Evolutionary conservation across 2,113 vertebrate genomes (phyloP).

Genomic region (Tilapia sparmanii): DNA sequence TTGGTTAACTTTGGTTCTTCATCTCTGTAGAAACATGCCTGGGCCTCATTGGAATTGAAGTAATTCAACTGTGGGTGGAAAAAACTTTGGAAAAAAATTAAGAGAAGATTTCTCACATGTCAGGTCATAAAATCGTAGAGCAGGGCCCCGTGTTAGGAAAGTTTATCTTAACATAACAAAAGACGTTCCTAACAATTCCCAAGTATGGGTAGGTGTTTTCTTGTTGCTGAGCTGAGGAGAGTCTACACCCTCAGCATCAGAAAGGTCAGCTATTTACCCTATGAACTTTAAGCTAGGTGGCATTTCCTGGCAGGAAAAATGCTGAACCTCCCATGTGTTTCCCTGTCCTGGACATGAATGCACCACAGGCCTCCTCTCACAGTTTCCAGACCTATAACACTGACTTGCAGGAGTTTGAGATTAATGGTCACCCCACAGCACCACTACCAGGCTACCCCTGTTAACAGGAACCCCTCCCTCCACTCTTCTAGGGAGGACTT

Average conservation of each 20-base stretch:
- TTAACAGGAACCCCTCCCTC: neutral
- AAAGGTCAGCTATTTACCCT: neutral
- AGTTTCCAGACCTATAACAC: neutral
- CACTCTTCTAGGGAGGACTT: neutral
- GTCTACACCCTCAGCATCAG: neutral
- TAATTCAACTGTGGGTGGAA: neutral
- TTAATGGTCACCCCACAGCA: neutral
- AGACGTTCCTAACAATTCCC: neutral
- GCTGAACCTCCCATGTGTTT: neutral
- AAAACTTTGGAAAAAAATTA: neutral
- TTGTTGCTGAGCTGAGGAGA: neutral
- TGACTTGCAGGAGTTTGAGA: neutral
- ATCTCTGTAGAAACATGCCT: neutral
- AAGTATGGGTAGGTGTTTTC: neutral
- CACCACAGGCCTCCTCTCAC: neutral
- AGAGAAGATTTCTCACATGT: neutral
- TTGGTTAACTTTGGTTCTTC: neutral
- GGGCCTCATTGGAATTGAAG: neutral
- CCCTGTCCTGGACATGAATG: neutral
- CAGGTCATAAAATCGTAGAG: neutral
- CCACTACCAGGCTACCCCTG: neutral
- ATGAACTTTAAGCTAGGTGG: neutral
- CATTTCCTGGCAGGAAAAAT: neutral
- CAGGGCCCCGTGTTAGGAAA: neutral
- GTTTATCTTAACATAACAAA: neutral